Evolutionary conservation across 2,797 vertebrate species (phyloP), one percentile per base, ranked within the genome.

Genomic region (Saxicola maurus): DNA sequence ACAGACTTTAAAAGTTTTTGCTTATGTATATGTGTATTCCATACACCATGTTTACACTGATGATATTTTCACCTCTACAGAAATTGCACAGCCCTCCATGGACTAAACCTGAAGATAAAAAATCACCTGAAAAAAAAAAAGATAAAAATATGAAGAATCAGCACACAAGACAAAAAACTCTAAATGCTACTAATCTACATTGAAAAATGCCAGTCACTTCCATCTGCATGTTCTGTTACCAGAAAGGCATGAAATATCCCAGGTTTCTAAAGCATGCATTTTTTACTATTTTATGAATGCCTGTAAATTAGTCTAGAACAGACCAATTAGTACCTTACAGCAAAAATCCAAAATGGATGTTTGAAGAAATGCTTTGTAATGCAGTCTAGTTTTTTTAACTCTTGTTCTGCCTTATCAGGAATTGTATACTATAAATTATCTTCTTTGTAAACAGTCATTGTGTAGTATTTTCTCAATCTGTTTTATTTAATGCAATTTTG

Each of bases 221-320:
- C 82, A 53, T 93, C 81, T 81, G 95, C 94, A 75, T 77, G 18
- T 86, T 95, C 79, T 93, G 96, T 96, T 93, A 95, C 93, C 92
- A 55, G 65, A 92, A 84, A 96, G 87, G 96, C 96, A 96, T 96
- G 94, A 96, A 86, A 95, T 91, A 79, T 95, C 91, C 72, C 93
- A 78, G 43, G 71, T 97, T 97, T 96, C 94, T 96, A 95, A 96
- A 95, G 97, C 97, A 97, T 97, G 96, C 89, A 85, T 97, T 97
- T 95, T 94, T 82, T 96, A 96, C 85, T 96, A 49, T 94, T 97
- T 97, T 96, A 93, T 97, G 95, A 96, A 96, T 96, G 95, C 97
- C 96, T 97, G 95, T 97, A 95, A 95, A 92, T 82, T 96, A 97
- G 87, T 95, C 76, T 94, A 94, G 68, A 94, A 89, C 89, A 95